phyloP scores from a whole-genome alignment of 2,113 vertebrate species.

The Macrotus californicus region DNA sequence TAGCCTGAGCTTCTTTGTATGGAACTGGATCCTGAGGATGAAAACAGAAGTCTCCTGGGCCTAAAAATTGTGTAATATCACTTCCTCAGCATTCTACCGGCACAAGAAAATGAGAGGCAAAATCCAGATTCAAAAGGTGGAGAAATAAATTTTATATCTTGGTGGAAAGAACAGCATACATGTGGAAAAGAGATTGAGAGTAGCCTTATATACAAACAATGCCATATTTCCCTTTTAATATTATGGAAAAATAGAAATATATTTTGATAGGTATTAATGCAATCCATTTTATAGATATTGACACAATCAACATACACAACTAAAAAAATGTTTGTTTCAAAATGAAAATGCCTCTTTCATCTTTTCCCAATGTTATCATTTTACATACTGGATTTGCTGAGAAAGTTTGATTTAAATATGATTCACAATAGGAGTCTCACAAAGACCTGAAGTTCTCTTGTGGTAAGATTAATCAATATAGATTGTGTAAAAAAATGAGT shows the following conservation, averaged over 20 bases:
- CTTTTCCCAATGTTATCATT: background rate
- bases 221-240: background rate
- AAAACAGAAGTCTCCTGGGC: background rate
- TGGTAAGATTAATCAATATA: background rate
- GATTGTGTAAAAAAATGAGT: background rate
- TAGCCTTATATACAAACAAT: background rate
- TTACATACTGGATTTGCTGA: background rate
- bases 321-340: background rate
- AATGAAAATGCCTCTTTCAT: background rate
- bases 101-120: background rate
- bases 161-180: background rate
- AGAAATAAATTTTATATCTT: background rate
- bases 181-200: background rate
- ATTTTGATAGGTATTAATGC: background rate
- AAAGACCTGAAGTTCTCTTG: background rate
- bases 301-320: background rate
- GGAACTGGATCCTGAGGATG: background rate
- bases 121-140: background rate
- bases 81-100: background rate
- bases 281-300: background rate
- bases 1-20: background rate
- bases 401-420: background rate
- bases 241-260: background rate
- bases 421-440: background rate
- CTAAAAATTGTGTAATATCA: background rate